Conservation (phyloP, 2,888 invertebrate genomes). For the Serripes groenlandicus region DNA sequence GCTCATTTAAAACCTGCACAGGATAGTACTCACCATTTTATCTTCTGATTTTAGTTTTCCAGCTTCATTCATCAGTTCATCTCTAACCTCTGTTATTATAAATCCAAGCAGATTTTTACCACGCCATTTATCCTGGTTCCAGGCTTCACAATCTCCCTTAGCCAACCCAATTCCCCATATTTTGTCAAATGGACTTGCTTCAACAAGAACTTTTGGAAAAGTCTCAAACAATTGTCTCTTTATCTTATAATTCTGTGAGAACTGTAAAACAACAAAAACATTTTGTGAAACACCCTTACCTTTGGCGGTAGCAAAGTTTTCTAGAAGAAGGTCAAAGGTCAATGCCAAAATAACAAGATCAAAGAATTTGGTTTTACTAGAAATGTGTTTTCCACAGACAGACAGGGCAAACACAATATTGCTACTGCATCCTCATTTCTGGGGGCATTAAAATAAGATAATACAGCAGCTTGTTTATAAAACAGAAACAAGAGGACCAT, state of each 20-base stretch:
- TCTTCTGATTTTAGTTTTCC: neutral
- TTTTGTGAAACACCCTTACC: too few species aligned
- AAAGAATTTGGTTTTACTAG: too few species aligned
- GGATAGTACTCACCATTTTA: neutral
- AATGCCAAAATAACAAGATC: too few species aligned
- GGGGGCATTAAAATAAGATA: too few species aligned
- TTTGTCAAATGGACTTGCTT: conserved; percentile 84
- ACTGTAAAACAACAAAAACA: too few species aligned
- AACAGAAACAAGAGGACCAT: too few species aligned
- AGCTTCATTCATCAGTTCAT: conserved; percentile 68
- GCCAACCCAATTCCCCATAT: conserved; percentile 86
- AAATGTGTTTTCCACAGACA: neutral
- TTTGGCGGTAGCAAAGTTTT: too few species aligned
- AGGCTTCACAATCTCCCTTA: conserved; percentile 75
- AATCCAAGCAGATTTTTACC: conserved; percentile 85
- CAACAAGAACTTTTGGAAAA: conserved; percentile 83
- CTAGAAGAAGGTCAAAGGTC: too few species aligned
- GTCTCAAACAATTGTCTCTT: conserved; percentile 78
- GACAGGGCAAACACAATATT: too few species aligned
- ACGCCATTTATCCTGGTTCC: conserved; percentile 79
- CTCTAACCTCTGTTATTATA: conserved; percentile 82
- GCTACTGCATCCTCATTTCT: too few species aligned
- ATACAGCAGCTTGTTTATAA: too few species aligned
- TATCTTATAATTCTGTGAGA: conserved; percentile 82
- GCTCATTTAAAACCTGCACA: neutral